Evolutionary conservation across 2,888 invertebrate species (phyloP).

Genomic region (Eupelmus urozonus): DNA sequence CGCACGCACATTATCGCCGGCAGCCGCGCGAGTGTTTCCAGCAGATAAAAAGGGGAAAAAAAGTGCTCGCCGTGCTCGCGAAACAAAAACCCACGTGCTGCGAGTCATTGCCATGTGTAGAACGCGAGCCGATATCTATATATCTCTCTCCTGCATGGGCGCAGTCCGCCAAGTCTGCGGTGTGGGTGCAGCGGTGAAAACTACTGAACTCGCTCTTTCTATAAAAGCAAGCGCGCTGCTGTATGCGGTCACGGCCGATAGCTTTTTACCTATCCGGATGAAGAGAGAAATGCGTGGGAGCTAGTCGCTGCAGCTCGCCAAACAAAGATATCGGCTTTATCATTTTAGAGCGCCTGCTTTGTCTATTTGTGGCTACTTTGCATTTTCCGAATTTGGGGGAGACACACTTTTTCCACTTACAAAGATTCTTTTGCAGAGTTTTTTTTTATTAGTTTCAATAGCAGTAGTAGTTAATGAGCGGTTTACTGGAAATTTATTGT

Average conservation of each 20-base stretch:
- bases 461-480: too few species aligned
- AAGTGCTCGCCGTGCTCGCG: background rate
- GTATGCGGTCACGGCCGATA: constrained; percentile 47
- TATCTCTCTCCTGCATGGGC: too few species aligned
- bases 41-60: background rate
- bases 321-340: constrained; percentile 41
- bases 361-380: background rate
- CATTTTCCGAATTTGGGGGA: background rate
- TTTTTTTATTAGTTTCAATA: too few species aligned
- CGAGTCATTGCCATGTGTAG: constrained; percentile 32
- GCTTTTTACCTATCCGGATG: constrained; percentile 31
- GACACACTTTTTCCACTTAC: too few species aligned
- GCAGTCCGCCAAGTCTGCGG: constrained; percentile 32
- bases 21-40: background rate
- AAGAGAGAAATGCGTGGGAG: constrained; percentile 39
- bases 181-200: constrained; percentile 45
- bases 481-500: too few species aligned
- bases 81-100: too few species aligned
- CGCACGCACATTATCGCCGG: too few species aligned
- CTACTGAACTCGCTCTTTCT: constrained; percentile 26
- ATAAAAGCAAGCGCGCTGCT: too few species aligned
- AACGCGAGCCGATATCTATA: background rate
- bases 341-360: constrained; percentile 13
- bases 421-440: too few species aligned
- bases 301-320: background rate